Base-by-base conservation (phyloP, 2,797 vertebrate species). In the Chiroxiphia lanceolata region DNA sequence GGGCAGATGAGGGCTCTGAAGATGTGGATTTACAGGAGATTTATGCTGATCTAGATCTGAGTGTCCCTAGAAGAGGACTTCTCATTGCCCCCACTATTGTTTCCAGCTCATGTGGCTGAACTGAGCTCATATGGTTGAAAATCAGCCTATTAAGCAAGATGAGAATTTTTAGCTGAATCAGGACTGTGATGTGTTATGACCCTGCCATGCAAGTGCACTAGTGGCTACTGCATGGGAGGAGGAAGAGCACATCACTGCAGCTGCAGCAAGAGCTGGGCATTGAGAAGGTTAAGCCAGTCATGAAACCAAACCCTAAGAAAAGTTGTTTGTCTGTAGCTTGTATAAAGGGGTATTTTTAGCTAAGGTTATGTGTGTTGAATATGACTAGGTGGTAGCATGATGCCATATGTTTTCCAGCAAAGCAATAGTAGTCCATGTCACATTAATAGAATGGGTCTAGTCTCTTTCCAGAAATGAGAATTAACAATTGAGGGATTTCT, bases 361-460 rank as follows among this genome's bases (percentile, higher is more conserved):
- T 59, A 14, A 76, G 38, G 31, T 83, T 53, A 23, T 89, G 51
- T 10, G 13, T 53, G 34, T 72, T 76, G 59, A 33, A 3, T 57
- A 15, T 36, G 15, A 51, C 12, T 22, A 69, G 34, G 14, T 67
- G 27, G 23, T 81, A 79, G 31, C 22, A 7, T 65, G n/a, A 64
- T 59, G 27, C 9, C 9, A 2, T 71, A 26, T 60, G 7, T 72
- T 72, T 72, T 82, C 67, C 47, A 65, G 36, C 4, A 57, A 61
- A 78, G 18, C 44, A 56, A 31, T 3, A 48, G 10, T 18, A 47
- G 5, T 60, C 42, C 17, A 15, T 0, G 0, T 11, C 64, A 36
- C 29, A 25, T 77, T 83, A 44, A 45, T 53, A 27, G 31, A 75
- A 76, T 13, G n/a, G 7, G 1, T 51, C 26, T 72, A 7, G n/a